A percentile compares a stretch with the other conserved stretches of the same genome.
These are phyloP conservation scores for Linnaemya tessellans DNA, from an alignment of 2,888 invertebrate genomes.

Conservation along the genomic window DNA sequence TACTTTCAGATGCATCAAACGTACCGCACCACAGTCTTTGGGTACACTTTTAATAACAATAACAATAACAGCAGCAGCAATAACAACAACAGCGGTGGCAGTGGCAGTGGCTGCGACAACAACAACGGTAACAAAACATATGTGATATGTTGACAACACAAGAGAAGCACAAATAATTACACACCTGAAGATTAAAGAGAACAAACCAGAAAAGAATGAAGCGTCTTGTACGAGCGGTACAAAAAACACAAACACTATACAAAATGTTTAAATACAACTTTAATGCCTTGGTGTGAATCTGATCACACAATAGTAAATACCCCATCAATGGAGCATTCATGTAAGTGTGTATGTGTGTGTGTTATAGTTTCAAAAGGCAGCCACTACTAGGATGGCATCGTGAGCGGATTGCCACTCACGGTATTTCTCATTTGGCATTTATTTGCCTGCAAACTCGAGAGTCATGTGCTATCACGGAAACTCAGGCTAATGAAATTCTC, in stretches of 20 bases:
- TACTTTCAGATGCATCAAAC: conserved; percentile 67
- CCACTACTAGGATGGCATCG: not conserved
- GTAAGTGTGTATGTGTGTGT: conserved; percentile 20
- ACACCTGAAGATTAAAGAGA: conserved; percentile 81
- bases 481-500: no score
- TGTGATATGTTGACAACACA: conserved; percentile 83
- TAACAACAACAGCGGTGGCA: conserved; percentile 73
- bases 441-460: no score
- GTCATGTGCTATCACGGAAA: no score
- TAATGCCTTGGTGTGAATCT: conserved; percentile 66
- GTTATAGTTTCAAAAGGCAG: conserved; percentile 17
- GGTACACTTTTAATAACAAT: conserved; percentile 68
- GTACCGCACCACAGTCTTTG: conserved; percentile 66
- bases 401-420: no score
- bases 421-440: no score
- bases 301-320: conserved; percentile 56
- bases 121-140: conserved; percentile 74
- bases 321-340: conserved; percentile 14
- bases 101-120: conserved; percentile 51
- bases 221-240: not conserved
- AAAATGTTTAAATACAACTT: conserved; percentile 17
- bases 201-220: conserved; percentile 73
- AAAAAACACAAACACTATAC: conserved; percentile 30
- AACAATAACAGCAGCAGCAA: conserved; percentile 23
- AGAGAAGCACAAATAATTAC: conserved; percentile 81